A percentile compares a stretch with the other conserved stretches of the same genome.
phyloP scores from a whole-genome alignment of 2,888 invertebrate species.

The Tricholauxania praeusta region DNA sequence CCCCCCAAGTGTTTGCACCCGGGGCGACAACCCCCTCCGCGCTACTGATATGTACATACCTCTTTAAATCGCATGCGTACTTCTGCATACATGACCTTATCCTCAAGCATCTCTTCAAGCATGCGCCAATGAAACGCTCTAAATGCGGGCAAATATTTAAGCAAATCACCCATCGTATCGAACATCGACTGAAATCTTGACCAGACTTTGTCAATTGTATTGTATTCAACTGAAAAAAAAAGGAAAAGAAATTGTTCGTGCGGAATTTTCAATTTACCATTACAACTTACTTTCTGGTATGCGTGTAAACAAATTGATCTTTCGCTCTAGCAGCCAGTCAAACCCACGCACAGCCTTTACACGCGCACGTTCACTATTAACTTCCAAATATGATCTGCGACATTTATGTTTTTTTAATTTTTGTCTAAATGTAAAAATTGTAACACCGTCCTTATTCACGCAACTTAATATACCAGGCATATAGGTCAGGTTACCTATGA shows the following conservation, averaged over 20 bases:
- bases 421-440: conserved; percentile 36
- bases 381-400: conserved; percentile 19
- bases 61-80: conserved; percentile 62
- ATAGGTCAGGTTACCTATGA: conserved; percentile 69
- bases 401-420: conserved; percentile 33
- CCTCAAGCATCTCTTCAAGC: conserved; percentile 70
- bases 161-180: conserved; percentile 64
- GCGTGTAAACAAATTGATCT: conserved; percentile 71
- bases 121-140: conserved; percentile 69
- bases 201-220: conserved; percentile 63
- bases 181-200: conserved; percentile 68
- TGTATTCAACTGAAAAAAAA: conserved; percentile 50
- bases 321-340: conserved; percentile 63
- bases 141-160: conserved; percentile 70
- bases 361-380: conserved; percentile 10
- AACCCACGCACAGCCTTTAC: not conserved
- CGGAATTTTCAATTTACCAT: not conserved
- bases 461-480: conserved; percentile 51
- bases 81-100: conserved; percentile 73
- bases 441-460: conserved; percentile 7
- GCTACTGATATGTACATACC: conserved; percentile 37
- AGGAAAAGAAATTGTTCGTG: conserved; percentile 5
- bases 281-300: conserved; percentile 62
- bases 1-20: no score
- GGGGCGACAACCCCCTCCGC: no score